Evolutionary conservation across 2,797 vertebrate genomes (phyloP).

Genomic region (Caiman crocodilus): DNA sequence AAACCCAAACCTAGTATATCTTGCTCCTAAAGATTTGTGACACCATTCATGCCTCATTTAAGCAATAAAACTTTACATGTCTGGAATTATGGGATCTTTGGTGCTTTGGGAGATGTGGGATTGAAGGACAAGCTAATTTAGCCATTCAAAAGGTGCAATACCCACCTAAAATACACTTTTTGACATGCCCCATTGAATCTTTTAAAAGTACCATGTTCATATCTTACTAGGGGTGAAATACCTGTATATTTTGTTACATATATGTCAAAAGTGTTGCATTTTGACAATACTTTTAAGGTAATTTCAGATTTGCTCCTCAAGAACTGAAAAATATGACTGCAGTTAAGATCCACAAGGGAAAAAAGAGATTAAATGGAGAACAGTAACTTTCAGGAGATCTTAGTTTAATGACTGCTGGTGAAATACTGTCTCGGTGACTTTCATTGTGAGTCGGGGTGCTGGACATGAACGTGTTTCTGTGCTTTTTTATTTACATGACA

Average conservation of each 20-base stretch:
- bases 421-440: too few species aligned
- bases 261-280: neutral
- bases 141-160: neutral
- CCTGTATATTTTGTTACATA: neutral
- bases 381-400: too few species aligned
- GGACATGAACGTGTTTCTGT: too few species aligned
- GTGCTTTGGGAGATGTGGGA: neutral
- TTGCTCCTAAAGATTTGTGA: neutral
- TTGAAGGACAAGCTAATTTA: neutral
- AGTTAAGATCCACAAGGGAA: too few species aligned
- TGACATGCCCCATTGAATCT: neutral
- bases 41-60: neutral
- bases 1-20: neutral
- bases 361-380: too few species aligned
- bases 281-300: neutral
- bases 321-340: too few species aligned
- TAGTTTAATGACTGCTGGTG: too few species aligned
- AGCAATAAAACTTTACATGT: neutral
- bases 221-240: neutral
- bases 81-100: neutral
- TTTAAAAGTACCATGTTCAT: neutral
- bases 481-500: too few species aligned
- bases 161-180: neutral
- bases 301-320: neutral
- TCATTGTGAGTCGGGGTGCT: too few species aligned